A percentile compares a stretch with the other conserved stretches of the same genome.
These are phyloP conservation scores for Pampusana beccarii DNA, from an alignment of 2,113 vertebrate species.

Conservation along the genomic window DNA sequence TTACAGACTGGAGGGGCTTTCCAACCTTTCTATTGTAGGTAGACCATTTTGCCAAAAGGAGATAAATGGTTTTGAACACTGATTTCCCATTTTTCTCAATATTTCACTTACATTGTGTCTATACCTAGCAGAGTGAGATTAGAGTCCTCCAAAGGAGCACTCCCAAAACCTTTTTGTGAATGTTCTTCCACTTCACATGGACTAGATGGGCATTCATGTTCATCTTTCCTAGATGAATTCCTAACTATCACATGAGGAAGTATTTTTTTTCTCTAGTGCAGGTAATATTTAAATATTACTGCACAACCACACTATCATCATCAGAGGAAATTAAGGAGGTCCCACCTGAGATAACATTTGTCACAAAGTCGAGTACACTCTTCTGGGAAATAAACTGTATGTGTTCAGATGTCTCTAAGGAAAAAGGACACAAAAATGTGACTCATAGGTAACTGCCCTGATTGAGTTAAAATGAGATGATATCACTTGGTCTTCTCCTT, in stretches of 20 bases:
- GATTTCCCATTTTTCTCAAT: background rate
- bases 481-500: background rate
- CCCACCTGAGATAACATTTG: background rate
- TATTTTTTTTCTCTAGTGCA: background rate
- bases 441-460: background rate
- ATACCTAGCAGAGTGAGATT: background rate
- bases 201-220: background rate
- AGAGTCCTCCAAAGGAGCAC: background rate
- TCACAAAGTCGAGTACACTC: background rate
- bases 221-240: background rate
- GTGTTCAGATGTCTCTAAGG: background rate
- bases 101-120: background rate
- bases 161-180: background rate
- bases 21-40: background rate
- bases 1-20: background rate
- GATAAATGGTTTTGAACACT: background rate
- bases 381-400: background rate
- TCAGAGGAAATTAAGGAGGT: background rate
- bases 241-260: background rate
- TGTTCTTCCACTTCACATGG: background rate
- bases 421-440: background rate
- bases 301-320: background rate
- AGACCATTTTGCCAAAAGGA: background rate
- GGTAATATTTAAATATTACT: background rate
- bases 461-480: background rate